These are phyloP conservation scores for Rhopilema esculentum DNA, from an alignment of 30 jellyfish, hydroid and myxozoan genomes.

Conservation along the genomic window DNA sequence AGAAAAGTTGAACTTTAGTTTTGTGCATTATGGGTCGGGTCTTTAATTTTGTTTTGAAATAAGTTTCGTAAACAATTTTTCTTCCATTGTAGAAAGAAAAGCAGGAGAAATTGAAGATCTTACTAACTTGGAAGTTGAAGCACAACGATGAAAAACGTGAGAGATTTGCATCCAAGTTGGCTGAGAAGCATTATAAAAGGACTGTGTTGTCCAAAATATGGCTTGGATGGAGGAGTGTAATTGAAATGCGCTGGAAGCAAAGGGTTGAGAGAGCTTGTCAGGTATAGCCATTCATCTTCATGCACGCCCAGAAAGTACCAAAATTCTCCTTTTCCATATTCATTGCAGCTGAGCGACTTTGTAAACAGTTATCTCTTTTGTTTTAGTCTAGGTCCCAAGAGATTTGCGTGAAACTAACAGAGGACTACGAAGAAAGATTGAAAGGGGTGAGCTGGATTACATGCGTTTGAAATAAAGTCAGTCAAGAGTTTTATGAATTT, in stretches of 20 bases:
- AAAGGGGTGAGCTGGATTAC: slow-evolving; percentile 86
- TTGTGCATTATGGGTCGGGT: neutral
- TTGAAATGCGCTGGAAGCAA: slow-evolving; percentile 87
- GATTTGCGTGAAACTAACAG: slow-evolving; percentile 85
- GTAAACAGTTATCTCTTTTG: neutral
- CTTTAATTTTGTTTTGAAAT: no score
- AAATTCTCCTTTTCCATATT: neutral
- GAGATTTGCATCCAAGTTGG: slow-evolving; percentile 78
- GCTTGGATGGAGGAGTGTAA: slow-evolving; percentile 92
- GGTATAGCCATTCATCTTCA: slow-evolving; percentile 9
- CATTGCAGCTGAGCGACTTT: neutral
- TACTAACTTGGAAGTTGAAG: slow-evolving; percentile 79
- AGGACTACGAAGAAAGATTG: slow-evolving; percentile 92
- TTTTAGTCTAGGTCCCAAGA: slow-evolving; percentile 90
- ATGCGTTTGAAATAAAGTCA: no score
- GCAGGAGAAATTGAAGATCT: slow-evolving; percentile 70
- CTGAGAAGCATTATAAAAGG: slow-evolving; percentile 75
- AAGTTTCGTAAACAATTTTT: neutral
- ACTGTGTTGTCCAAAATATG: slow-evolving; percentile 56
- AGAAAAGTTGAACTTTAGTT: no score
- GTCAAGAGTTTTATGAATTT: no score
- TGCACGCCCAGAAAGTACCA: neutral
- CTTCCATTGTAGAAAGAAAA: slow-evolving; percentile 66
- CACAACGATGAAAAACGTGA: slow-evolving; percentile 81
- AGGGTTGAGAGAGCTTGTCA: slow-evolving; percentile 97